Conservation (phyloP, 1,140 invertebrate genomes). For the Caenorhabditis brenneri region DNA sequence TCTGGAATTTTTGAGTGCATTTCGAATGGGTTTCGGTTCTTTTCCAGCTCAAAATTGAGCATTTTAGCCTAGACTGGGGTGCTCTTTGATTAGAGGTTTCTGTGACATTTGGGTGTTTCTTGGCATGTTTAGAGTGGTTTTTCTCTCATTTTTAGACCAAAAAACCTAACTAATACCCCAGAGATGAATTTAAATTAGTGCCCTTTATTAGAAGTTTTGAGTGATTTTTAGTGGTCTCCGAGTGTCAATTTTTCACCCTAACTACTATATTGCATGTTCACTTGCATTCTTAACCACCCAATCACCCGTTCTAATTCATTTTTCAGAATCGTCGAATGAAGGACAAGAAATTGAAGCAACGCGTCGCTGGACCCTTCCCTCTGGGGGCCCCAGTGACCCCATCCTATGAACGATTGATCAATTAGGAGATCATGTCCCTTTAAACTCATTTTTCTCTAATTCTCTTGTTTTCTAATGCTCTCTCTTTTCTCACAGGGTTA, state of each 20-base stretch:
- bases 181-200: too few species aligned
- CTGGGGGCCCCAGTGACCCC: background rate
- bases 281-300: background rate
- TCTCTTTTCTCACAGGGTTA: background rate
- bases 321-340: conserved; percentile 37
- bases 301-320: background rate
- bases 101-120: too few species aligned
- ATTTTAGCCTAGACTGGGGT: too few species aligned
- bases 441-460: background rate
- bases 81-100: too few species aligned
- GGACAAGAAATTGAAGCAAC: conserved; percentile 28
- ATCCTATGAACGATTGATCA: conserved; percentile 5
- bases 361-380: background rate
- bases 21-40: too few species aligned
- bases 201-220: too few species aligned
- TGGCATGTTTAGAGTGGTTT: too few species aligned
- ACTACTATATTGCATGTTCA: background rate
- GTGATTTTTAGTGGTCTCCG: too few species aligned
- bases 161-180: too few species aligned
- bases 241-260: background rate
- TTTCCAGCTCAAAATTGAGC: too few species aligned
- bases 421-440: background rate
- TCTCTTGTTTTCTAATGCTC: background rate
- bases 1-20: too few species aligned
- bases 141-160: too few species aligned